Base-by-base conservation (phyloP, 2,797 vertebrate species). In the Pantherophis alleghaniensis region DNA sequence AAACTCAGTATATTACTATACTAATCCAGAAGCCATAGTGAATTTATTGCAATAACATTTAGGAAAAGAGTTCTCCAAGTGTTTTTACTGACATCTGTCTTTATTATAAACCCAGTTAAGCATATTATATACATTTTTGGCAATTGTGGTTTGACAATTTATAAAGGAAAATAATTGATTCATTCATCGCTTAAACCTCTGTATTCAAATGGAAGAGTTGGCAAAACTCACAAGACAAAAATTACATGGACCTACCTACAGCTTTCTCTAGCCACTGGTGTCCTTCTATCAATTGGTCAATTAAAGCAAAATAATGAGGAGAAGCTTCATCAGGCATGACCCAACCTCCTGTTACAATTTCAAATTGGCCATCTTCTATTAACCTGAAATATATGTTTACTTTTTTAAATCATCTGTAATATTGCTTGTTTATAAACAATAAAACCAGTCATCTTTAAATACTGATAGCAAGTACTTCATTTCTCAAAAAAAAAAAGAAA, bases 291-390 rank as follows among this genome's bases (percentile, higher is more conserved):
- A 99, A 92, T 95, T 99, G 99, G 95, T 99, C 99, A 97, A 99
- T 97, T 96, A 99, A 0, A 69, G 98, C 97, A 95, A 97, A 99
- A 97, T 99, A 99, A 96, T 99, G 99, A n/a, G 98, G 0, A 96
- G 97, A 98, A 1, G 99, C 99, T 97, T 99, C 99, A 93, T 99
- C 99, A 3, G 99, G 92, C 99, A 99, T 99, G 91, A 99, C 99
- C 99, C 99, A 99, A 91, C 99, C 99, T 57, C 99, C 99, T 0
- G 99, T 99, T 93, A 99, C 98, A 91, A 99, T 97, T 97, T 99
- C 99, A 95, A 99, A 95, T 90, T 99, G 99, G 61, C 98, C 98
- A 42, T 95, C 97, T 97, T 97, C 96, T 94, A 99, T 93, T 96
- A 99, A 97, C 74, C 99, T 99, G 97, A 92, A 60, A 94, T 96